Evolutionary conservation across 2,888 invertebrate genomes (phyloP), one percentile per base, ranked within the genome.

Genomic region (Papilio elwesi): DNA sequence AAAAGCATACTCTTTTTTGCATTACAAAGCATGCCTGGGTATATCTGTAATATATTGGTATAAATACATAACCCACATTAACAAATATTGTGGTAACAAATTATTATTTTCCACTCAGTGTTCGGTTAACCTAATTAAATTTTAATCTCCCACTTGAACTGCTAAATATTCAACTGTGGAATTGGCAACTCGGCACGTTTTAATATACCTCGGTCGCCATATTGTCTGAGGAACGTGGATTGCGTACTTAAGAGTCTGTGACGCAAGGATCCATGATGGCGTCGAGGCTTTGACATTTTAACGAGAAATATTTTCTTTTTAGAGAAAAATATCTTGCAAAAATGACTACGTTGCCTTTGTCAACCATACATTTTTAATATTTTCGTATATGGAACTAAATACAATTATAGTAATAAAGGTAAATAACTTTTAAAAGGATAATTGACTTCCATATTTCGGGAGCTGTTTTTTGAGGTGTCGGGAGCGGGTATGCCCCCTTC

Each of bases 201-300:
- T 74, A 74, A 76, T 74, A 75, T 70, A 71, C 26, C 26, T 26
- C 69, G 53, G 67, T 69, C n/a, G 73, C 75, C 73, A 67, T 71
- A 55, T 68, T 69, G 67, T 62, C 74, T 59, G 68, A 63, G 66
- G 71, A 74, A 74, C 71, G 69, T 75, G 72, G 74, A 75, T 73
- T 64, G 73, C 71, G 62, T 71, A 68, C 76, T 75, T 57, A 73
- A 70, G 71, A 69, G 65, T 59, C 53, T 66, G 64, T 71, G 26
- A 26, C 26, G 75, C 47, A 70, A 74, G 70, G 73, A 76, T 48
- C 53, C 70, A 76, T 75, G 68, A 75, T 75, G 74, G 71, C 74
- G 73, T 64, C 73, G 9, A 15, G n/a, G 12, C 71, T 63, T 47
- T 16, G 51, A 69, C 47, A 51, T 69, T 69, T 73, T 73, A 38